Evolutionary conservation across 2,888 invertebrate species (phyloP).

Genomic region (Mythimna impura): DNA sequence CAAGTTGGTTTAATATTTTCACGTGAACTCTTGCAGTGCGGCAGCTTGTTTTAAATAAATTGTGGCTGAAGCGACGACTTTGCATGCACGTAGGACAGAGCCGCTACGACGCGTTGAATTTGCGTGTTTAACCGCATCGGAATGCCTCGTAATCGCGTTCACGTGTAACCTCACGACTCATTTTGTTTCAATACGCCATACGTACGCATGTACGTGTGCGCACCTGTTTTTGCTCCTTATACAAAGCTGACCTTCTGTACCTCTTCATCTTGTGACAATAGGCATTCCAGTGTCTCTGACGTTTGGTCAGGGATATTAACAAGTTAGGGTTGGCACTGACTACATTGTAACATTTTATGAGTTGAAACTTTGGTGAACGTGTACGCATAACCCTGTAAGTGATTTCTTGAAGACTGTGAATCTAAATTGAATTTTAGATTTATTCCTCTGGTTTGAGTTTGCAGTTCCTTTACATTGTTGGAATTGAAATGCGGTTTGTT

Average conservation of each 20-base stretch:
- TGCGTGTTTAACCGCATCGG: no score
- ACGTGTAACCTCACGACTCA: background rate
- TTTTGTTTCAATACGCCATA: background rate
- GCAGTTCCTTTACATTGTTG: slow-evolving; percentile 32
- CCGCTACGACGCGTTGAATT: no score
- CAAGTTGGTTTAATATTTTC: no score
- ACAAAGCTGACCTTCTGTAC: background rate
- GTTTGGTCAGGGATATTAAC: slow-evolving; percentile 48
- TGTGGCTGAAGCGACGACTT: no score
- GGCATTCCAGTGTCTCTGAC: slow-evolving; percentile 32
- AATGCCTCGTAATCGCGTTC: background rate
- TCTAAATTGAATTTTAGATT: slow-evolving; percentile 48
- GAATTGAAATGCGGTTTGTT: slow-evolving; percentile 16
- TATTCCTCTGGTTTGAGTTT: slow-evolving; percentile 15
- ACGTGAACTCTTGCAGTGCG: no score
- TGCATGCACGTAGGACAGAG: no score
- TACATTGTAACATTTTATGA: slow-evolving; percentile 53
- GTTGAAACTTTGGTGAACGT: slow-evolving; percentile 36
- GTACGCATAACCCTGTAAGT: slow-evolving; percentile 13
- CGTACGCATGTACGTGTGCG: background rate
- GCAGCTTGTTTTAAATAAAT: no score
- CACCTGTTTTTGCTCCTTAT: no score
- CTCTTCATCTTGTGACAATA: background rate
- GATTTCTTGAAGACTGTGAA: slow-evolving; percentile 41
- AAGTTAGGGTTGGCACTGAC: slow-evolving; percentile 25